phyloP scores from a whole-genome alignment of 2,113 vertebrate genomes.

The Synchiropus splendidus region DNA sequence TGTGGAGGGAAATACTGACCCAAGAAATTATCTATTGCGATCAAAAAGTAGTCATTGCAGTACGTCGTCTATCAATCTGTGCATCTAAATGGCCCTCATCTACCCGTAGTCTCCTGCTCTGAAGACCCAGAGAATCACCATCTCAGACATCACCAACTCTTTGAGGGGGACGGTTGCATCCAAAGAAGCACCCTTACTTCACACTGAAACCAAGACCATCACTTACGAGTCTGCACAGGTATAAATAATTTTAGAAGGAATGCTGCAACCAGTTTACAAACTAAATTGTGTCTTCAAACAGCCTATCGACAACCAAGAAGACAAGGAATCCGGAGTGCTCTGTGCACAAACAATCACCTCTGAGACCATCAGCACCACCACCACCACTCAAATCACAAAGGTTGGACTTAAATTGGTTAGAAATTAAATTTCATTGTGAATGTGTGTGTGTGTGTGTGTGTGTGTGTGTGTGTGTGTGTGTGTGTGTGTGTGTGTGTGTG shows the following conservation, averaged over 20 bases:
- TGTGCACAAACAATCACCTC: conserved; percentile 97
- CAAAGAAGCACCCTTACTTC: conserved; percentile 86
- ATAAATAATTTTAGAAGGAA: conserved; percentile 7
- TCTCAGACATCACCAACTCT: conserved; percentile 81
- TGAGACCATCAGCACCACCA: conserved; percentile 93
- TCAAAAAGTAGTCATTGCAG: too few relatives aligned
- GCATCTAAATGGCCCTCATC: too few relatives aligned
- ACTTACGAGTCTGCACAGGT: conserved; percentile 95
- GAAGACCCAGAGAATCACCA: conserved; percentile 92
- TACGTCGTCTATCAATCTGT: too few relatives aligned
- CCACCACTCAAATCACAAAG: conserved; percentile 99
- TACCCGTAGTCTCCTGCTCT: conserved; percentile 86
- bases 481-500: too few relatives aligned
- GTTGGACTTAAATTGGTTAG: conserved; percentile 44
- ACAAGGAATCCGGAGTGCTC: conserved; percentile 82
- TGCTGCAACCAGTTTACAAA: neutral
- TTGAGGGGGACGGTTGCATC: conserved; percentile 77
- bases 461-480: too few relatives aligned
- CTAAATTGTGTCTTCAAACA: conserved; percentile 55
- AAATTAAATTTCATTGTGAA: conserved; percentile 4
- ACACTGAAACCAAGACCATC: conserved; percentile 96
- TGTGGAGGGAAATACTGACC: too few relatives aligned
- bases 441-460: too few relatives aligned
- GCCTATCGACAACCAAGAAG: conserved; percentile 72
- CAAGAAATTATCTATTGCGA: too few relatives aligned